Evolutionary conservation across 2,797 vertebrate genomes (phyloP).

Genomic region (Paramormyrops hopkinsi): DNA sequence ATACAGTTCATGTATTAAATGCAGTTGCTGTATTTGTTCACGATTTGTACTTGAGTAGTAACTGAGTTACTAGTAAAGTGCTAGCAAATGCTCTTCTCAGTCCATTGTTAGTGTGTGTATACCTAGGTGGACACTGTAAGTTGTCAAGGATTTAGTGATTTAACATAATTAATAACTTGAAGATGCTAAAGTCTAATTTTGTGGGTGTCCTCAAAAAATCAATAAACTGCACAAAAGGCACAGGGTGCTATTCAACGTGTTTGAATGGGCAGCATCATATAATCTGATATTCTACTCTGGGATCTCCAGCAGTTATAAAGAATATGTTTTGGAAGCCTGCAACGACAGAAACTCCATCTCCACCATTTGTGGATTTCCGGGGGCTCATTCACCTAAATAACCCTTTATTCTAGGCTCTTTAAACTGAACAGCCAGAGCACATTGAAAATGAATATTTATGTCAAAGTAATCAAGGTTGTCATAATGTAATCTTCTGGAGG

Average conservation of each 20-base stretch:
- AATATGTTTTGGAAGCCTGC: background rate
- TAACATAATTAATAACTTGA: background rate
- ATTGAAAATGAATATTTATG: background rate
- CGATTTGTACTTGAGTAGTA: background rate
- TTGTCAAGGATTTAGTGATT: background rate
- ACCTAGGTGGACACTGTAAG: background rate
- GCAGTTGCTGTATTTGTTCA: background rate
- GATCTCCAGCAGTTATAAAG: background rate
- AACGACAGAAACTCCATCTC: background rate
- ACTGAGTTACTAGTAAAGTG: background rate
- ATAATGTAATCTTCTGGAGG: background rate
- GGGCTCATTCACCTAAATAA: background rate
- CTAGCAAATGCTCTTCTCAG: background rate
- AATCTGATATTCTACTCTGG: background rate
- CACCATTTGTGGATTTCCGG: background rate
- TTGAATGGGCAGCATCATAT: background rate
- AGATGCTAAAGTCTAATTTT: background rate
- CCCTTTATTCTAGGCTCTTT: too few species aligned
- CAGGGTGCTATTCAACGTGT: background rate
- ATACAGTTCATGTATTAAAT: background rate
- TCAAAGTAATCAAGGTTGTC: constrained; percentile 4
- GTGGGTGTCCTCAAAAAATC: background rate
- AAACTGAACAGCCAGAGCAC: background rate
- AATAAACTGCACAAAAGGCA: background rate
- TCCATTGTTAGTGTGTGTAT: background rate